These are phyloP conservation scores for Celastrina argiolus DNA, from an alignment of 2,888 invertebrate species.

Conservation along the genomic window DNA sequence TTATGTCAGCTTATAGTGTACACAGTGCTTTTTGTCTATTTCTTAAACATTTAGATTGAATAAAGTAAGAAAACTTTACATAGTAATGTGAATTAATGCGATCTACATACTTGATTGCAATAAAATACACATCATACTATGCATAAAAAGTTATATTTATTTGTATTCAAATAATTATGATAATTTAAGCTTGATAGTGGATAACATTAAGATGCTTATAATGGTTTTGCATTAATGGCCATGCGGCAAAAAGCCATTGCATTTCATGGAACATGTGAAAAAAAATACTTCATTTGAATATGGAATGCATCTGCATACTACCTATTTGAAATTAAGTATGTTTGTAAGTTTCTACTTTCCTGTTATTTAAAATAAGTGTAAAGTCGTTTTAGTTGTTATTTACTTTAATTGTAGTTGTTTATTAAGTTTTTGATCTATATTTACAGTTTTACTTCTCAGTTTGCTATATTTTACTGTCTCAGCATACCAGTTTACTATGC, in stretches of 20 bases:
- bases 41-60: too few species aligned
- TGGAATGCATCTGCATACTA: background rate
- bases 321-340: background rate
- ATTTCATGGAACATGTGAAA: background rate
- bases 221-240: background rate
- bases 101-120: background rate
- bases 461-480: background rate
- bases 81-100: too few species aligned
- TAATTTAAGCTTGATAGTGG: background rate
- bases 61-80: background rate
- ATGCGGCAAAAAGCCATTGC: background rate
- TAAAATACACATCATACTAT: background rate
- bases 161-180: slow-evolving; percentile 1
- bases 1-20: too few species aligned
- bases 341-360: background rate
- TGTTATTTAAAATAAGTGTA: background rate
- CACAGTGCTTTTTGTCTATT: too few species aligned
- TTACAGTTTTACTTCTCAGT: too few species aligned
- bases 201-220: slow-evolving; percentile 9
- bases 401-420: background rate
- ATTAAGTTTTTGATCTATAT: background rate
- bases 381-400: background rate
- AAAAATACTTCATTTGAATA: slow-evolving; percentile 15
- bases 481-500: too few species aligned
- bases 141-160: background rate